Conservation (phyloP, 2,113 vertebrate species). For the Alectura lathami region DNA sequence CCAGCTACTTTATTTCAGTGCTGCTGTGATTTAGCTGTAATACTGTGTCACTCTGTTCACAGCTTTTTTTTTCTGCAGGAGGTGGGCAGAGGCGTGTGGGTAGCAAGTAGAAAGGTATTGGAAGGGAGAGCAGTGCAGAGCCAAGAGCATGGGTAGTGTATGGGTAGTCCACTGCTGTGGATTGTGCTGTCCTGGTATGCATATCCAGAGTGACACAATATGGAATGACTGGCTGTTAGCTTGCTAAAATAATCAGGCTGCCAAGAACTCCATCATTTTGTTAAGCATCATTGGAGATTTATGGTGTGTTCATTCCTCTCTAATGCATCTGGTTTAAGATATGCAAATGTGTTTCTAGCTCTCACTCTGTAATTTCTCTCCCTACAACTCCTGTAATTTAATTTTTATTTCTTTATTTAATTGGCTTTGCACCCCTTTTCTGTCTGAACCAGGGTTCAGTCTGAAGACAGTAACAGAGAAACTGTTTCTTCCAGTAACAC, state of each 20-base stretch:
- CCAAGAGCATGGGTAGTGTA: background rate
- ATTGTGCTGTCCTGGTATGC: background rate
- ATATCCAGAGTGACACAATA: background rate
- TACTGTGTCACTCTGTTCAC: background rate
- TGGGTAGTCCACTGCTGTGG: background rate
- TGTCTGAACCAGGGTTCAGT: background rate
- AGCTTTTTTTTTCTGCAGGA: slow-evolving; percentile 11
- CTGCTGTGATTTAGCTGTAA: background rate
- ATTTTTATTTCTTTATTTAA: background rate
- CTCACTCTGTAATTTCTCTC: background rate
- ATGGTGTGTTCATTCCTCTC: background rate
- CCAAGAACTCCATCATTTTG: background rate
- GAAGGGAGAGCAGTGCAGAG: background rate
- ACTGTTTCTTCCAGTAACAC: background rate
- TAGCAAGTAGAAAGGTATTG: background rate
- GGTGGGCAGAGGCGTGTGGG: background rate
- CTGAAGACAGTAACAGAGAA: background rate
- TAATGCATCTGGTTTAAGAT: background rate
- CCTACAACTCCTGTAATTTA: background rate
- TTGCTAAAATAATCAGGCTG: slow-evolving; percentile 2
- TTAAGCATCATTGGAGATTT: background rate
- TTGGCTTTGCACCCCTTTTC: background rate
- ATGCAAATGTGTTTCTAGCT: background rate
- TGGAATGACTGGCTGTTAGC: background rate
- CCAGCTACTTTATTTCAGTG: background rate